A percentile compares a stretch with the other conserved stretches of the same genome.
phyloP scores from a whole-genome alignment of 2,113 vertebrate genomes.

The Microtus ochrogaster region DNA sequence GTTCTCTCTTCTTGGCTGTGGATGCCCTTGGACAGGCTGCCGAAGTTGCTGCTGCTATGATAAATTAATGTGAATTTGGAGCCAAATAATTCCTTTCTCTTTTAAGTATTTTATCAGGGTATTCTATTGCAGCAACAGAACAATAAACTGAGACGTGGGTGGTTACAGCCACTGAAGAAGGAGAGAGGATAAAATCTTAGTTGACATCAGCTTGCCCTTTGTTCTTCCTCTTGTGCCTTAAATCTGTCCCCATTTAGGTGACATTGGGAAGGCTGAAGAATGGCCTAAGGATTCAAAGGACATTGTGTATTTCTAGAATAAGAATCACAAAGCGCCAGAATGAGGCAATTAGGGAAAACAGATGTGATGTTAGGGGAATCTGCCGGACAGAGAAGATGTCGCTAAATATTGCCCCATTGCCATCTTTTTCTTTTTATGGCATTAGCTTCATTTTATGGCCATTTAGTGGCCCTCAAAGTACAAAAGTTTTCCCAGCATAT shows the following conservation, averaged over 20 bases:
- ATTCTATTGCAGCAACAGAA: not conserved
- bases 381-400: not conserved
- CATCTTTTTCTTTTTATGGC: not conserved
- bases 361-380: not conserved
- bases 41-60: not conserved
- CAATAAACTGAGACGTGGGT: not conserved
- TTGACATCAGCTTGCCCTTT: not conserved
- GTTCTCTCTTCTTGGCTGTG: no score
- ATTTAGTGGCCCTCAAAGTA: slow-evolving; percentile 12
- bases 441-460: slow-evolving; percentile 9
- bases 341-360: not conserved
- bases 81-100: not conserved
- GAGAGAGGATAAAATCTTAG: not conserved
- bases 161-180: not conserved
- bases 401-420: not conserved
- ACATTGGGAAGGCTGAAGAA: not conserved
- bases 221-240: not conserved
- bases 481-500: slow-evolving; percentile 7
- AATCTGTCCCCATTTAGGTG: not conserved
- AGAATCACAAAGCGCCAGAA: not conserved
- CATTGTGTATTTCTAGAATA: not conserved
- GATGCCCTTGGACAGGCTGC: not conserved
- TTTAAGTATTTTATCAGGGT: not conserved
- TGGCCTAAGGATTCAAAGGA: not conserved
- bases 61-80: not conserved